phyloP scores from a whole-genome alignment of 2,888 invertebrate genomes.

The Agelastica alni region DNA sequence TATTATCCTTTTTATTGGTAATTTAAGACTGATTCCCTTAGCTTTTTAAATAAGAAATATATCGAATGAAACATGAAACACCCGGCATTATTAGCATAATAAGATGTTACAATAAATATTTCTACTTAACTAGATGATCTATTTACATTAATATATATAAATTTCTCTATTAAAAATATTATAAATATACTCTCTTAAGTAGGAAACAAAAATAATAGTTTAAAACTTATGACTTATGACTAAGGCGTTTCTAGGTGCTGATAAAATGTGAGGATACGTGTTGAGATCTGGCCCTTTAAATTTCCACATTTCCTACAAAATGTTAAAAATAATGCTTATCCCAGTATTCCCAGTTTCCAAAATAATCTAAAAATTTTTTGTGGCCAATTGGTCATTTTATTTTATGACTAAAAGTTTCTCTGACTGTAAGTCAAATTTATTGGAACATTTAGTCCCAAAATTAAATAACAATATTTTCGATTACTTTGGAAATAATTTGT shows the following conservation, averaged over 20 bases:
- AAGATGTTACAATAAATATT: conserved; percentile 35
- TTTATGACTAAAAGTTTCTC: no score
- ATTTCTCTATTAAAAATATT: conserved; percentile 60
- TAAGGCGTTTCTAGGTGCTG: conserved; percentile 54
- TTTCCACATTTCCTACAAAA: no score
- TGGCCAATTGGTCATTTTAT: no score
- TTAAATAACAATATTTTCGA: no score
- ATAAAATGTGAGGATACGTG: conserved; percentile 36
- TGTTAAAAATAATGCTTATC: no score
- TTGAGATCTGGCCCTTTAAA: conserved; percentile 9
- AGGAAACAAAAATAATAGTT: conserved; percentile 66
- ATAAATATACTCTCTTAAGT: conserved; percentile 67
- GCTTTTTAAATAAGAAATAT: neutral
- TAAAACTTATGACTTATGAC: conserved; percentile 65
- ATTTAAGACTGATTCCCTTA: neutral
- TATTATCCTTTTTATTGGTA: no score
- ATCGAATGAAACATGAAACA: neutral
- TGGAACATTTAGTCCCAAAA: no score
- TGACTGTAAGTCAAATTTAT: no score
- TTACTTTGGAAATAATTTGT: no score
- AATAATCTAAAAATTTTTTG: no score
- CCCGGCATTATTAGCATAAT: conserved; percentile 17
- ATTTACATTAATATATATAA: conserved; percentile 56
- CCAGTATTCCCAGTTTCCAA: no score
- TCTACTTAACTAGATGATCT: conserved; percentile 49